Evolutionary conservation across 2,888 invertebrate species (phyloP).

Genomic region (Lottia scabra): DNA sequence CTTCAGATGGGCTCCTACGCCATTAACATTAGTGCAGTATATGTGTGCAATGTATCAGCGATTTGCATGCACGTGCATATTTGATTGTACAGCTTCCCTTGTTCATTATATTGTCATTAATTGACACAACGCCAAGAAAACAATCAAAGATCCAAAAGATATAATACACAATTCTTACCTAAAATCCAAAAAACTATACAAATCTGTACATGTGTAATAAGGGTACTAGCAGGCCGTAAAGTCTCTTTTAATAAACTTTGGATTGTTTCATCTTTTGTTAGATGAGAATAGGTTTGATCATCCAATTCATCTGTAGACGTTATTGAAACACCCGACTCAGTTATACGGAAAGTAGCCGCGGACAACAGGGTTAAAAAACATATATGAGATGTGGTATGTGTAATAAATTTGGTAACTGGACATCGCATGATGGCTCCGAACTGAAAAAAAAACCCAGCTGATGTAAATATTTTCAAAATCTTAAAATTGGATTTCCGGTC

Average conservation of each 20-base stretch:
- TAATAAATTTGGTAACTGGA: constrained; percentile 81
- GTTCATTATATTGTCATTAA: no score
- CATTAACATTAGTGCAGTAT: no score
- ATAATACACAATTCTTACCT: constrained; percentile 53
- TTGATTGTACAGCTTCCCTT: no score
- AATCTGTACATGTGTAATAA: constrained; percentile 68
- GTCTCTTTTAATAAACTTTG: constrained; percentile 63
- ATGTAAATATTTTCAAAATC: no score
- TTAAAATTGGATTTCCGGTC: no score
- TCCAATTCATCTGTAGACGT: constrained; percentile 50
- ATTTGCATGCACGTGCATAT: no score
- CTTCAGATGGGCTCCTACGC: no score
- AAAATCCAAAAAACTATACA: constrained; percentile 69
- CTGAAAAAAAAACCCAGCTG: constrained; percentile 37
- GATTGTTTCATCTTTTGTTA: constrained; percentile 57
- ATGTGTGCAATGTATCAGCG: no score
- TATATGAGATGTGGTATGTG: constrained; percentile 77
- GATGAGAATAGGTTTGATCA: constrained; percentile 45
- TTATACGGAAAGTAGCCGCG: constrained; percentile 76
- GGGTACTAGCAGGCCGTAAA: constrained; percentile 65
- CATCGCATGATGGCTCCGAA: constrained; percentile 70
- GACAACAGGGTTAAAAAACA: constrained; percentile 77
- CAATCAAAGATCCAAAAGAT: no score
- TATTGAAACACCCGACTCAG: constrained; percentile 58
- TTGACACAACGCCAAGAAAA: no score